A percentile compares a stretch with the other conserved stretches of the same genome.
phyloP scores from a whole-genome alignment of 2,113 vertebrate species.

The Chrysemys picta region DNA sequence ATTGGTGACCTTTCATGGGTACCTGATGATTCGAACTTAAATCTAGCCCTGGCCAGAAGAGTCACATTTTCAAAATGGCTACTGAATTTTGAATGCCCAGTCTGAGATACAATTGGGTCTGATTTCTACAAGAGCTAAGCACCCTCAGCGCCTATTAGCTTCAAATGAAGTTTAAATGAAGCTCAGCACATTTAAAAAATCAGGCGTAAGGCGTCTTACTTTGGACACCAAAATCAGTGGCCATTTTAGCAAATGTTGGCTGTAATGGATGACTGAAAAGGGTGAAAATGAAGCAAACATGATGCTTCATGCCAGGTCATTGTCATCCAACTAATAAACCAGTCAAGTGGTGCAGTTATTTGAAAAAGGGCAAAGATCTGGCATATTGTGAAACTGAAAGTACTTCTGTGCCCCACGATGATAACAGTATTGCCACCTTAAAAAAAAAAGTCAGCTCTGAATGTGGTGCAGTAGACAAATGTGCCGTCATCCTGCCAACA shows the following conservation, averaged over 20 bases:
- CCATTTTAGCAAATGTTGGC: not conserved
- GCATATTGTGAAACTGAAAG: not conserved
- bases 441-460: not conserved
- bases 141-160: not conserved
- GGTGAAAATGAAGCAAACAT: not conserved
- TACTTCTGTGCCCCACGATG: not conserved
- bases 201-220: fast-evolving
- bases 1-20: conserved; percentile 61
- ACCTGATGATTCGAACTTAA: not conserved
- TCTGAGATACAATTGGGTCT: not conserved
- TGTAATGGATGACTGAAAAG: not conserved
- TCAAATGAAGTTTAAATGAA: not conserved
- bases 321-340: not conserved
- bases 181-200: not conserved
- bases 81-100: not conserved
- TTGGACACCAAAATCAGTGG: not conserved
- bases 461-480: fast-evolving
- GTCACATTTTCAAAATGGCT: not conserved
- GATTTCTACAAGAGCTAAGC: not conserved
- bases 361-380: not conserved
- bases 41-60: not conserved
- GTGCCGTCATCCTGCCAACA: not conserved
- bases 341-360: not conserved
- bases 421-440: not conserved
- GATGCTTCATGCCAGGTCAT: not conserved